phyloP scores from a whole-genome alignment of 2,888 invertebrate species.

The Drosophila longiperda region DNA sequence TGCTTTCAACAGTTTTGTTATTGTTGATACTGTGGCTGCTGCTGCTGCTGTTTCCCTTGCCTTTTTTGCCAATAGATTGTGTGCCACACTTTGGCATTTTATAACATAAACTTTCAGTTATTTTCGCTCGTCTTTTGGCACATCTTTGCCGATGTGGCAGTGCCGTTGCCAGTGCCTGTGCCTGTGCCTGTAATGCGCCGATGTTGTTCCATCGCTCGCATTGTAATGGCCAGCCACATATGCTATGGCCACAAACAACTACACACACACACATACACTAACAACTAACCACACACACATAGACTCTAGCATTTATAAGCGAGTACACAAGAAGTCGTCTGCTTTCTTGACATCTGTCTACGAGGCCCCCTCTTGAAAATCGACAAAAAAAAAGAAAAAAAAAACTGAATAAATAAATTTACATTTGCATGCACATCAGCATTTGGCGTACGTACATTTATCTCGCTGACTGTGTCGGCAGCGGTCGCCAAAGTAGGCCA shows the following conservation, averaged over 20 bases:
- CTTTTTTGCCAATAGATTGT: constrained; percentile 68
- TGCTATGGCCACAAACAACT: constrained; percentile 49
- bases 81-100: constrained; percentile 80
- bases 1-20: constrained; percentile 21
- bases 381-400: constrained; percentile 28
- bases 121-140: constrained; percentile 65
- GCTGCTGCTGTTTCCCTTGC: constrained; percentile 10
- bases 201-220: constrained; percentile 51
- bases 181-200: constrained; percentile 62
- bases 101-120: constrained; percentile 82
- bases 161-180: constrained; percentile 4
- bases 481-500: constrained; percentile 53
- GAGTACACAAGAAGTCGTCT: constrained; percentile 51
- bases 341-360: constrained; percentile 79
- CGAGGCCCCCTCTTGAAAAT: constrained; percentile 50
- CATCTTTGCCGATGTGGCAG: constrained; percentile 42
- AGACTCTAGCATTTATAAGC: constrained; percentile 9
- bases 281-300: constrained; percentile 16
- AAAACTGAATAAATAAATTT: constrained; percentile 28
- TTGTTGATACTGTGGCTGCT: constrained; percentile 25
- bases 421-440: constrained; percentile 81
- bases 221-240: constrained; percentile 57
- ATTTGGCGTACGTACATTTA: constrained; percentile 72
- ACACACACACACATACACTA: constrained; percentile 6
- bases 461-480: constrained; percentile 60